Percentiles rank a stretch among this genome's conserved stretches.
phyloP scores from a whole-genome alignment of 2,113 vertebrate genomes.

The Cervus canadensis region DNA sequence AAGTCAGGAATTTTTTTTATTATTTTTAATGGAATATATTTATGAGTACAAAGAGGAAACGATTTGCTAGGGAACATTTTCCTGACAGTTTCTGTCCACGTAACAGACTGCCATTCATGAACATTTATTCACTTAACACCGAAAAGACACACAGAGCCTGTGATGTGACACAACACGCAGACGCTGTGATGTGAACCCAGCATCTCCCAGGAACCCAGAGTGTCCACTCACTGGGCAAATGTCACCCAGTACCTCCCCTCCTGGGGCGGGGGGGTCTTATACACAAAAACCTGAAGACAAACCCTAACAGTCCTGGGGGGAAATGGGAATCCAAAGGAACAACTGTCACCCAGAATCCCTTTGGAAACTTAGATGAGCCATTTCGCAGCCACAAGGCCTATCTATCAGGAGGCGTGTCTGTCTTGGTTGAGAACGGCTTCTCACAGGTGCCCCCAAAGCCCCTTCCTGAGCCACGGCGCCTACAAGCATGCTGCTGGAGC shows the following conservation, averaged over 20 bases:
- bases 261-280: neutral
- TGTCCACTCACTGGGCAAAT: neutral
- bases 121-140: neutral
- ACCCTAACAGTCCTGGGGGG: neutral
- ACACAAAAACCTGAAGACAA: neutral
- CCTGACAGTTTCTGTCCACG: neutral
- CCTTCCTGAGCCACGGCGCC: neutral
- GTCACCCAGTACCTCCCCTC: neutral
- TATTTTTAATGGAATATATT: neutral
- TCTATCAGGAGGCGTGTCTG: neutral
- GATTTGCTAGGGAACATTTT: neutral
- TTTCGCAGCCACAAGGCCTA: accelerated
- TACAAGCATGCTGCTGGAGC: neutral
- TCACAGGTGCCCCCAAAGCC: no score
- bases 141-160: neutral
- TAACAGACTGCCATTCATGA: neutral
- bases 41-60: neutral
- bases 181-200: neutral
- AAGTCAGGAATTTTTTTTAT: neutral
- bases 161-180: accelerated
- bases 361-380: neutral
- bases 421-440: neutral
- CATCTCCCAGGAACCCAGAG: accelerated
- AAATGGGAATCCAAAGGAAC: neutral
- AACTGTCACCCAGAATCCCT: neutral